These are phyloP conservation scores for Tribolium castaneum DNA, from an alignment of 1,140 invertebrate species.

Conservation along the genomic window DNA sequence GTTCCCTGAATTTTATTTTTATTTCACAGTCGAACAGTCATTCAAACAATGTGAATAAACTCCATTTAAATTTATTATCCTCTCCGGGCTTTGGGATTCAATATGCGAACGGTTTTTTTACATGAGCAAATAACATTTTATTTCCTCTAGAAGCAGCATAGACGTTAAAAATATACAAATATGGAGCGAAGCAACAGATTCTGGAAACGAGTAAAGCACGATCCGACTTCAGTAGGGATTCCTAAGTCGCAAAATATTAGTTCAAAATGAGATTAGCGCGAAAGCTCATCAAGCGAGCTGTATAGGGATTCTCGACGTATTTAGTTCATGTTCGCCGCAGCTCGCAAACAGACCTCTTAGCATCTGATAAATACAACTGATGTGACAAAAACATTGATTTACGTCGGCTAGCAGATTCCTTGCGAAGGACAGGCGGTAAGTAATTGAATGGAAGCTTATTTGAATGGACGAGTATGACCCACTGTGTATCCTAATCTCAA, in stretches of 20 bases:
- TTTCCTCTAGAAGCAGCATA: not conserved
- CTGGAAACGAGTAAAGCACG: not conserved
- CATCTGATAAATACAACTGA: constrained; percentile 29
- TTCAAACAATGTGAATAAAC: constrained; percentile 25
- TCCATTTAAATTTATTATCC: constrained; percentile 24
- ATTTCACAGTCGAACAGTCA: constrained; percentile 18
- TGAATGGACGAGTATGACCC: not conserved
- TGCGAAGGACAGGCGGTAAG: not conserved
- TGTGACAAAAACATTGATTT: constrained; percentile 31
- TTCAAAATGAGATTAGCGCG: constrained; percentile 24
- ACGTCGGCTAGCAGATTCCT: constrained; percentile 1
- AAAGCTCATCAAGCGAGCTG: constrained; percentile 5
- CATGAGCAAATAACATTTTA: constrained; percentile 13
- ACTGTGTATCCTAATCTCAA: not conserved
- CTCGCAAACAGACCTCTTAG: constrained; percentile 21
- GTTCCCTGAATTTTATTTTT: constrained; percentile 22
- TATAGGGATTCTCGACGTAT: constrained; percentile 25
- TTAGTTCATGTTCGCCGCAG: constrained; percentile 17
- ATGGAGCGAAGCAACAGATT: constrained; percentile 1
- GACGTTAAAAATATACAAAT: not conserved
- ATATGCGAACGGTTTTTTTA: constrained; percentile 8
- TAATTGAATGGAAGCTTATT: not conserved
- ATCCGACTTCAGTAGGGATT: constrained; percentile 9
- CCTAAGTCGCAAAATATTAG: constrained; percentile 29
- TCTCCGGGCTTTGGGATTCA: not conserved